A percentile compares a stretch with the other conserved stretches of the same genome.
Evolutionary conservation across 2,888 invertebrate genomes (phyloP).

Genomic region (Cantharis lateralis): DNA sequence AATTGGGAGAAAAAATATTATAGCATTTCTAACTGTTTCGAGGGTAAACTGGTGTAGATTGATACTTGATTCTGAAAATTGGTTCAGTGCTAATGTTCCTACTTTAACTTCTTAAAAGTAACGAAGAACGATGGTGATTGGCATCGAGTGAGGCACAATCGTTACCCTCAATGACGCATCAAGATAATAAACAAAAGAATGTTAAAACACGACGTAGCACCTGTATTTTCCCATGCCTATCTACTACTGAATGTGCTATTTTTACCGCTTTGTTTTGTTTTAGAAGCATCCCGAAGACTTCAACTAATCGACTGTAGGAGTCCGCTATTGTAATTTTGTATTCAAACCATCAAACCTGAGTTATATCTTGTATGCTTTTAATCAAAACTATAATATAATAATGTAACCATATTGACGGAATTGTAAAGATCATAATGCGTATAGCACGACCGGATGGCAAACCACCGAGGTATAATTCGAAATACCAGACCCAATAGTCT

Average conservation of each 20-base stretch:
- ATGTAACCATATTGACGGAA: neutral
- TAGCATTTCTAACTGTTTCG: neutral
- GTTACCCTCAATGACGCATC: conserved; percentile 54
- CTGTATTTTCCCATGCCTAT: conserved; percentile 48
- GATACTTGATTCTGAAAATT: neutral
- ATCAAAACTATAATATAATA: neutral
- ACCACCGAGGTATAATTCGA: too few relatives aligned
- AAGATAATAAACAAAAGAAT: conserved; percentile 52
- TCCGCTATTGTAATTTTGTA: neutral
- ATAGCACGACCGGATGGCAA: too few relatives aligned
- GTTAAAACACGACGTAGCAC: conserved; percentile 45
- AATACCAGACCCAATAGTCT: too few relatives aligned
- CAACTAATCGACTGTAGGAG: neutral
- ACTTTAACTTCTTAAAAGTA: neutral
- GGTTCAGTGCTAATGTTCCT: neutral
- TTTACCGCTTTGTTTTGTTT: conserved; percentile 18
- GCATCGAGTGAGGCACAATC: conserved; percentile 42
- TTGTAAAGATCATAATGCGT: too few relatives aligned
- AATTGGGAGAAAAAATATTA: neutral
- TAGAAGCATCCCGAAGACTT: neutral
- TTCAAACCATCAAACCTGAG: neutral
- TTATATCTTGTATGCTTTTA: neutral
- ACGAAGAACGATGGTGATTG: conserved; percentile 33
- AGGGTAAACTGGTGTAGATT: neutral
- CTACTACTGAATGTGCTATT: conserved; percentile 22